These are phyloP conservation scores for Ahaetulla prasina DNA, from an alignment of 2,113 vertebrate genomes.

Conservation along the genomic window DNA sequence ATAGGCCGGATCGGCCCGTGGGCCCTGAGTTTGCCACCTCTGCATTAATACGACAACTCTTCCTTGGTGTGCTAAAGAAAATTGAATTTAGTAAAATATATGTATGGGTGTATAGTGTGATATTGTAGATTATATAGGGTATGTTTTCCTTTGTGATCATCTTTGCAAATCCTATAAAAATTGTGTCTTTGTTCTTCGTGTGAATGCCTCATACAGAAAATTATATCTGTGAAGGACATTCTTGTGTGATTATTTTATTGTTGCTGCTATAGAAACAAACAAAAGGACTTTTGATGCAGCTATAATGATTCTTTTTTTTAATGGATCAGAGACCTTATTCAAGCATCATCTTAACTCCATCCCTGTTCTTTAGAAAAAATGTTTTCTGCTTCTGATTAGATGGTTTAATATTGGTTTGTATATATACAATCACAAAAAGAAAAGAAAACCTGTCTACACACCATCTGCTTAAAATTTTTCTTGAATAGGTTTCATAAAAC, in stretches of 20 bases:
- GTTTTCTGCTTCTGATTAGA: background rate
- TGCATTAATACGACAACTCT: conserved; percentile 28
- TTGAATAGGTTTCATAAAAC: background rate
- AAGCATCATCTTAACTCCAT: background rate
- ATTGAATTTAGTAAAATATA: conserved; percentile 27
- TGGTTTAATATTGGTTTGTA: background rate
- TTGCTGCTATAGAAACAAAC: background rate
- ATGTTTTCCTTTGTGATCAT: conserved; percentile 10
- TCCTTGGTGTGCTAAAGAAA: conserved; percentile 34
- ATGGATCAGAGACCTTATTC: background rate
- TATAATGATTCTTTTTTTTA: background rate
- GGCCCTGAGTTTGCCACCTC: no score
- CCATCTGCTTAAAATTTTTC: background rate
- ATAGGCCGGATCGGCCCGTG: background rate
- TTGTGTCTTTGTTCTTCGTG: background rate
- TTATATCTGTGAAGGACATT: conserved; percentile 9
- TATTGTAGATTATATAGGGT: conserved; percentile 8
- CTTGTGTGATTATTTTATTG: background rate
- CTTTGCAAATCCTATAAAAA: background rate
- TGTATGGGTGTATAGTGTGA: conserved; percentile 26
- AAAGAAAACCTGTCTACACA: background rate
- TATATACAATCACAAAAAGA: background rate
- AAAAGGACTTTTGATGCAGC: background rate
- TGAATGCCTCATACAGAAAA: background rate
- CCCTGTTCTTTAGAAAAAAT: background rate